A percentile compares a stretch with the other conserved stretches of the same genome.
phyloP scores from a whole-genome alignment of 1,140 invertebrate species.

The Agrilus planipennis region DNA sequence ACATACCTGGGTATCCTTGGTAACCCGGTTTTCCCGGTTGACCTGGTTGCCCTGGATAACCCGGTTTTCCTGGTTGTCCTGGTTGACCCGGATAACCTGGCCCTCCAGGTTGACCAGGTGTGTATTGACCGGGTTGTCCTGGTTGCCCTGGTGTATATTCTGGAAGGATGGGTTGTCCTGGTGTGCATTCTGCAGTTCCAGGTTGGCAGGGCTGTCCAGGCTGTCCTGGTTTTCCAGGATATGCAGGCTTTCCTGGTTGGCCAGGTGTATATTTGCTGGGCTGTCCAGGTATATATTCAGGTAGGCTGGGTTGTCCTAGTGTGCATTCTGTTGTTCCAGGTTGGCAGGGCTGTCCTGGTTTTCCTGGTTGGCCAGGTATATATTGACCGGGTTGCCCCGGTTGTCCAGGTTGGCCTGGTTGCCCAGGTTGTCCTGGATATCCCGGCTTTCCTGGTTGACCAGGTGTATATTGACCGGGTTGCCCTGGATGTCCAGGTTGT shows the following conservation, averaged over 20 bases:
- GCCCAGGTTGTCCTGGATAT: constrained; percentile 2
- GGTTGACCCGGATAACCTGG: constrained; percentile 12
- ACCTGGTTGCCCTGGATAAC: neutral
- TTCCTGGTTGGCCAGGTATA: neutral
- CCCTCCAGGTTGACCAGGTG: neutral
- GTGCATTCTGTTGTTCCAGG: constrained; percentile 6
- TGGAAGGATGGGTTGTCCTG: too few relatives aligned
- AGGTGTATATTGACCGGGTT: too few relatives aligned
- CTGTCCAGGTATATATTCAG: neutral
- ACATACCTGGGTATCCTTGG: too few relatives aligned
- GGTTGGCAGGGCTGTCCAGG: constrained; percentile 18
- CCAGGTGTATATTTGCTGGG: constrained; percentile 9
- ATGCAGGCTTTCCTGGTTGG: constrained; percentile 15
- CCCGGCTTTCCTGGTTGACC: neutral
- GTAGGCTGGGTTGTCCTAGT: neutral
- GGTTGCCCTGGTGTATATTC: too few relatives aligned
- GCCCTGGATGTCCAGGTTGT: constrained; percentile 16
- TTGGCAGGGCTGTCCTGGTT: constrained; percentile 9
- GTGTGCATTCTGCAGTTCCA: too few relatives aligned
- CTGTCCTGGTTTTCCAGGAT: constrained; percentile 9
- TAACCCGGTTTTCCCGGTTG: neutral
- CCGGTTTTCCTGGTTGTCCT: neutral
- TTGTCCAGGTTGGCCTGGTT: constrained; percentile 10
- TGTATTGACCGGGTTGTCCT: neutral
- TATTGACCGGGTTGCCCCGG: neutral